These are phyloP conservation scores for Thamnaconus septentrionalis DNA, from an alignment of 2,113 vertebrate genomes.

Conservation along the genomic window DNA sequence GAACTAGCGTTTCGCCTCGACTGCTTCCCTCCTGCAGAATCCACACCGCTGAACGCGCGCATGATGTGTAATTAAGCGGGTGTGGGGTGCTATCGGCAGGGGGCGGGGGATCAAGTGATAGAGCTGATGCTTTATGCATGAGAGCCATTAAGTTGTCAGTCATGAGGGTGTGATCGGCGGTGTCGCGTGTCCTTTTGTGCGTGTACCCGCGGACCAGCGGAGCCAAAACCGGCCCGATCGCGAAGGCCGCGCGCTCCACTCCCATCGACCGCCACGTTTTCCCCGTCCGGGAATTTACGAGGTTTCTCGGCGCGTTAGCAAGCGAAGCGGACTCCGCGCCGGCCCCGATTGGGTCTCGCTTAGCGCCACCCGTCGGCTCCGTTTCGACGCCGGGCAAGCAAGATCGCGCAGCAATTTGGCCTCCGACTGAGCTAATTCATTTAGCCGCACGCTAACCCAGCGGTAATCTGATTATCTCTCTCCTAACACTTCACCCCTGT, in stretches of 20 bases:
- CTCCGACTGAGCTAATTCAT: slow-evolving; percentile 44
- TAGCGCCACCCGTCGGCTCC: slow-evolving; percentile 17
- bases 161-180: slow-evolving; percentile 29
- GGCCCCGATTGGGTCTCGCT: not conserved
- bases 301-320: not conserved
- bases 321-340: not conserved
- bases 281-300: not conserved
- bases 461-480: slow-evolving; percentile 53
- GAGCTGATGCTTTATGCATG: slow-evolving; percentile 67
- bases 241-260: too few species aligned
- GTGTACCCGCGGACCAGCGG: not conserved
- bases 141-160: slow-evolving; percentile 57
- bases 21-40: too few species aligned
- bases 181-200: slow-evolving; percentile 39
- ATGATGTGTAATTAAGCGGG: slow-evolving; percentile 66
- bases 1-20: too few species aligned
- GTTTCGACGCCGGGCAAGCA: slow-evolving; percentile 9
- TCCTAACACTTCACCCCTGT: slow-evolving; percentile 25
- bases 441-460: slow-evolving; percentile 27
- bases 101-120: slow-evolving; percentile 61
- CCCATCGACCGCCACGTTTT: too few species aligned
- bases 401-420: slow-evolving; percentile 42
- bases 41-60: not conserved
- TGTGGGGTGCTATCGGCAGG: slow-evolving; percentile 45
- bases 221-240: too few species aligned